Evolutionary conservation across 2,888 invertebrate species (phyloP).

Genomic region (Leptopterna dolabrata): DNA sequence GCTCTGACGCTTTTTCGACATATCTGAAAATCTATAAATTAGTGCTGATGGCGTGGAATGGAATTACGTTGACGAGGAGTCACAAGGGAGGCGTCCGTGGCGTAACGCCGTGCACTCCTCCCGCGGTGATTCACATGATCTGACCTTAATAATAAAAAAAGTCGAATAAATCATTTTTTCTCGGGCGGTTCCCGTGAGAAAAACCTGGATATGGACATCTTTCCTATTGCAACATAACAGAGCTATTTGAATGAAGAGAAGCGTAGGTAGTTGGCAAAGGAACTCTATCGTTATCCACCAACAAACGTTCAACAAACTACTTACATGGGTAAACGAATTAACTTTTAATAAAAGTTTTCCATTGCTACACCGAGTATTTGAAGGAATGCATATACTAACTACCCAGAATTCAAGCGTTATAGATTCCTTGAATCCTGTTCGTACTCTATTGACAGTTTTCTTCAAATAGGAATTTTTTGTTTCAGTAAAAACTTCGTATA

Average conservation of each 20-base stretch:
- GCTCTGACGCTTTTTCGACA: not conserved
- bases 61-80: not conserved
- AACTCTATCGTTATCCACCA: too few species aligned
- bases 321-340: too few species aligned
- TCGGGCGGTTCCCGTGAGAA: not conserved
- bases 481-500: too few species aligned
- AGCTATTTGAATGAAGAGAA: not conserved
- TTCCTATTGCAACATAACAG: not conserved
- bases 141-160: not conserved
- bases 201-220: not conserved
- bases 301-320: too few species aligned
- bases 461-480: too few species aligned
- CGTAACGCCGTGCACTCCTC: not conserved
- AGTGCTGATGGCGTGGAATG: not conserved
- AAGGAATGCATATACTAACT: too few species aligned
- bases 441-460: too few species aligned
- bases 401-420: too few species aligned
- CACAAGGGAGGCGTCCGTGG: not conserved
- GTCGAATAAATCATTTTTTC: not conserved
- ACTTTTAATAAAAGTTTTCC: too few species aligned
- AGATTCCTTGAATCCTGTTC: too few species aligned
- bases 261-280: too few species aligned
- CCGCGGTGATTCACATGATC: not conserved
- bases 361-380: too few species aligned
- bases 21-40: not conserved